Evolutionary conservation across 2,888 invertebrate species (phyloP).

Genomic region (Pediacus dermestoides): DNA sequence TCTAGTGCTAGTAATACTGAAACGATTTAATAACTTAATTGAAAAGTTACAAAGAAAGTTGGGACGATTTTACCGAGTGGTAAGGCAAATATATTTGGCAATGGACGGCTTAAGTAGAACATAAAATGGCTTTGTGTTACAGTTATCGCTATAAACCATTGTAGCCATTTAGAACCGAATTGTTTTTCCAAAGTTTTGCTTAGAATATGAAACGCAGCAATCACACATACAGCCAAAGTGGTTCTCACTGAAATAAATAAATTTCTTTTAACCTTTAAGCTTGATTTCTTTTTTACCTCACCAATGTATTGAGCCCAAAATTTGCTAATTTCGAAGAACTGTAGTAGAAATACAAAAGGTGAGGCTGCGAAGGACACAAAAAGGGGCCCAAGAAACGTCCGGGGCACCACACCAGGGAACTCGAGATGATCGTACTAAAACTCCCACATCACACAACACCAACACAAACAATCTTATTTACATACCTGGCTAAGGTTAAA

Average conservation of each 20-base stretch:
- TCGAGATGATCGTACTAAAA: conserved; percentile 95
- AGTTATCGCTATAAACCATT: conserved; percentile 81
- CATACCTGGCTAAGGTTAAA: conserved; percentile 78
- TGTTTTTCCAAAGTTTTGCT: conserved; percentile 69
- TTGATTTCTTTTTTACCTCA: conserved; percentile 49
- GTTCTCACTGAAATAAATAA: conserved; percentile 83
- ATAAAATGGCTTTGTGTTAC: conserved; percentile 96
- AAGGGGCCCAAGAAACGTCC: conserved; percentile 91
- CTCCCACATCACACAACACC: neutral
- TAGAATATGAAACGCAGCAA: conserved; percentile 70
- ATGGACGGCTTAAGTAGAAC: conserved; percentile 90
- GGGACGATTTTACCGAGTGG: conserved; percentile 69
- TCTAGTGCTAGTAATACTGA: conserved; percentile 81
- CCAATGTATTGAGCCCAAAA: conserved; percentile 87
- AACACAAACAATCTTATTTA: conserved; percentile 12
- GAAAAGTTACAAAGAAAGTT: conserved; percentile 7
- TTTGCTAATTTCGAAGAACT: conserved; percentile 71
- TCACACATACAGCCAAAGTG: conserved; percentile 71
- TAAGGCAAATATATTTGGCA: conserved; percentile 93
- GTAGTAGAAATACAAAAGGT: conserved; percentile 68
- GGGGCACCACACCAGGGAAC: conserved; percentile 96
- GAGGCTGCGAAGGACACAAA: conserved; percentile 72
- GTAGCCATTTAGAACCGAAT: conserved; percentile 73
- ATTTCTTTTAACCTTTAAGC: no score
- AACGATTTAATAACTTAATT: conserved; percentile 35